A percentile compares a stretch with the other conserved stretches of the same genome.
Evolutionary conservation across 2,888 invertebrate genomes (phyloP).

Genomic region (Tenthredo notha): DNA sequence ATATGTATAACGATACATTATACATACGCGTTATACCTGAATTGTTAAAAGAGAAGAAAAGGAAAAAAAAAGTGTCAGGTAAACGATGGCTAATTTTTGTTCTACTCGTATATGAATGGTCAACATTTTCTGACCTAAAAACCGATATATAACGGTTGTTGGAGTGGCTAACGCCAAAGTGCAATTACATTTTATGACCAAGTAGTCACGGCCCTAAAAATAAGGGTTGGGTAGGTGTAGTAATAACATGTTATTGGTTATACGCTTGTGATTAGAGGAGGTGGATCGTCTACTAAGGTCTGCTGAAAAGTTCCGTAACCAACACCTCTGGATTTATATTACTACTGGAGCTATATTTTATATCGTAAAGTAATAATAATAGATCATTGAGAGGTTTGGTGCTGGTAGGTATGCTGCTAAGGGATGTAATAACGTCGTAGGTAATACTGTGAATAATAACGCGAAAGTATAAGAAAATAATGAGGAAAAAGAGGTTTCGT

Average conservation of each 20-base stretch:
- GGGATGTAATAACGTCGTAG: background rate
- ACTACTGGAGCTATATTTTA: slow-evolving; percentile 11
- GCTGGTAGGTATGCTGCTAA: background rate
- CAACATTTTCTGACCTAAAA: background rate
- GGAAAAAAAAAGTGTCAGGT: too few relatives aligned
- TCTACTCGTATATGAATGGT: background rate
- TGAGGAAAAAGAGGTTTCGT: background rate
- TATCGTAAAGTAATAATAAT: slow-evolving; percentile 37
- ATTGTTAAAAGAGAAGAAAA: background rate
- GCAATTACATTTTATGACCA: slow-evolving; percentile 2
- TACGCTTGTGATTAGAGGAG: background rate
- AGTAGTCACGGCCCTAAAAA: background rate
- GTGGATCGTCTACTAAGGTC: background rate
- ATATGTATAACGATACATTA: background rate
- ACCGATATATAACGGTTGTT: background rate
- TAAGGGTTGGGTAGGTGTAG: background rate
- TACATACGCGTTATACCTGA: background rate
- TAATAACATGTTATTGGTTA: slow-evolving; percentile 2
- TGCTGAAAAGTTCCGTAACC: background rate
- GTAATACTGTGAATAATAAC: background rate
- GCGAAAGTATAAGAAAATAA: background rate
- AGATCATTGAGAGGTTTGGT: slow-evolving; percentile 13
- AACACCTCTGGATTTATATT: background rate
- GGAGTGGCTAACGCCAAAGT: background rate
- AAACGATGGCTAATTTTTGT: too few relatives aligned